Evolutionary conservation across 2,113 vertebrate genomes (phyloP), one percentile per base, ranked within the genome.

Genomic region (Catharus bicknelli): DNA sequence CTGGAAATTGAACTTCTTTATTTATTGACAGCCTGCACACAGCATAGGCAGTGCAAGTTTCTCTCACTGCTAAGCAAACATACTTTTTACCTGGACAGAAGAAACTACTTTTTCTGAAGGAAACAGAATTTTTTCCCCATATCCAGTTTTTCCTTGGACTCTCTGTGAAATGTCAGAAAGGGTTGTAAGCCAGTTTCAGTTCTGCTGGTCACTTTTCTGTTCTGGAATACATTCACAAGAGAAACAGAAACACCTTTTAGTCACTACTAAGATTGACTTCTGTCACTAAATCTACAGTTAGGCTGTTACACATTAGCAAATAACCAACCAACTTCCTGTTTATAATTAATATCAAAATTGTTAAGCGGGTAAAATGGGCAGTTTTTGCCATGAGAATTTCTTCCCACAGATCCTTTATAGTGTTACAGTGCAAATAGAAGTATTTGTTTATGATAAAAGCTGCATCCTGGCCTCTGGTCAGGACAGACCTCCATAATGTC

Each of bases 1-100:
- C 53, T 82, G 66, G 61, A 93, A 70, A 87, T 27, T 21, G 53
- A 76, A 89, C 29, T 89, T 34, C 69, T 89, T 94, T 95, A 88
- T 96, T 94, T 94, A 96, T 94, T 95, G 96, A 94, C 87, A 96
- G 90, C n/a, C 55, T 88, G 48, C 32, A 32, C 58, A 63, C 16
- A 92, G 51, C 70, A 82, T 17, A 89, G 62, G n/a, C 70, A 83
- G 10, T 62, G 43, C 11, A 83, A 83, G 82, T 91, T 92, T 80
- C 55, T 87, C 73, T 90, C 61, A 62, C 45, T 90, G 50, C 45
- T 84, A 61, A 86, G 62, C 40, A 64, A 86, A 90, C 36, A 68
- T 32, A 53, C 80, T 75, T 92, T 93, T 87, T 64, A 73, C 42
- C 40, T 88, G 76, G 68, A 43, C 47, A 59, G 43, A 91, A 90